Base-by-base conservation (phyloP, 2,113 vertebrate species). In the Chloebia gouldiae region DNA sequence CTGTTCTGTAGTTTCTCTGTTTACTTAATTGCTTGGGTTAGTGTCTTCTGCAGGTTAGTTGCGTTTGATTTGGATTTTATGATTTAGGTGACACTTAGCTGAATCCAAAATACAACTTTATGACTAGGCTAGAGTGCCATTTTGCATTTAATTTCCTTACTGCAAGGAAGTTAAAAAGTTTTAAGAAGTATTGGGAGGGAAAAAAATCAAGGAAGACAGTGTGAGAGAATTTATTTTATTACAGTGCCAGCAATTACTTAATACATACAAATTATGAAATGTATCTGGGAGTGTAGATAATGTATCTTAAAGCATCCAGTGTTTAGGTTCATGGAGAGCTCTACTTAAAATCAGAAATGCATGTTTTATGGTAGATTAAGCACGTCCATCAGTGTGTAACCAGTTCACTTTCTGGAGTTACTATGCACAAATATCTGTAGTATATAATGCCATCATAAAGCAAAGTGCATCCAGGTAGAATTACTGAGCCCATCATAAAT, bases 311-410 rank as follows among this genome's bases (percentile, higher is more conserved):
- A 88, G 70, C 72, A 75, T 49, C 89, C 81, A 23, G 2, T 77
- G 63, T 72, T 93, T 76, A 85, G 59, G 56, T 13, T 93, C 69
- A 23, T 30, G 15, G 11, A 56, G 61, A 72, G 65, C 57, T 91
- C 54, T 92, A 54, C 54, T 91, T 95, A 77, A 90, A 85, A 78
- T 64, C 10, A 81, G 88, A 93, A 90, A 64, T 92, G 75, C 27
- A 11, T 85, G 17, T 90, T 92, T 94, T 94, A 94, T 95, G 92
- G 63, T 30, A 27, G 86, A 60, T 93, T 86, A 81, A 81, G 40
- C n/a, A 40, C 1, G 1, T 69, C 44, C 61, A 54, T 87, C 37
- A 33, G 45, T 14, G 65, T 45, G 50, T 72, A 86, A 82, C 90
- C 56, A 24, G 87, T 64, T 91, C 92, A 88, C 81, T 94, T 92